Base-by-base conservation (phyloP, 2,113 vertebrate species). In the Bungarus multicinctus region DNA sequence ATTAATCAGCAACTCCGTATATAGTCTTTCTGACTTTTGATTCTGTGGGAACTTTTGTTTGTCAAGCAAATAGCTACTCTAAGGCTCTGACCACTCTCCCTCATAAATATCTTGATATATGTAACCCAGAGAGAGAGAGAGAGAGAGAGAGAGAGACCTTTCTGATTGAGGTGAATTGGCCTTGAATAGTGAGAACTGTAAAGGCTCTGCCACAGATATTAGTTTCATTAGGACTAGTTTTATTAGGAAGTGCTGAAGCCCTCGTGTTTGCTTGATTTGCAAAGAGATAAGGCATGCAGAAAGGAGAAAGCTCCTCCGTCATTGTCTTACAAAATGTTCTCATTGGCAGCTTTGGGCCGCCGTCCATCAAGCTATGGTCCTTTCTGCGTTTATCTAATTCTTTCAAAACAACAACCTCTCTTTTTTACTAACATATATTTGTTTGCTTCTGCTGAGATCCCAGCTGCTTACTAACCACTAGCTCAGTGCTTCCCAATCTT, bases 1-100 rank as follows among this genome's bases (percentile, higher is more conserved):
- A 88, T 96, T 96, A 95, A 94, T 95, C 93, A 91, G 58, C 87
- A 90, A 90, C 55, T 94, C 95, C 54, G 14, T 89, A 54, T 93
- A 90, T 96, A 64, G 60, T 34, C 27, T 93, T 54, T 53, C 94
- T 91, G 87, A 88, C 86, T 95, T 81, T 18, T 95, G 45, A 89
- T 88, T 95, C 22, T 90, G 86, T 45, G 88, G 43, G 88, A n/a
- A 0, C 20, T 95, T 94, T 87, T 93, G 93, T 52, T 16, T 92
- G 27, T 86, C 30, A 18, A 52, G 50, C 50, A 54, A 23, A 39
- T 34, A 90, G 11, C 14, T 95, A 90, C 87, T 86, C 39, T 90
- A 89, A 93, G 39, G 74, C 92, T 55, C 89, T 89, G 50, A 93
- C 93, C 81, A 47, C 6, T 92, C 23, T 52, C 25, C 58, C 54